Conservation (phyloP, 1,140 invertebrate species). For the Calosoma granatense region DNA sequence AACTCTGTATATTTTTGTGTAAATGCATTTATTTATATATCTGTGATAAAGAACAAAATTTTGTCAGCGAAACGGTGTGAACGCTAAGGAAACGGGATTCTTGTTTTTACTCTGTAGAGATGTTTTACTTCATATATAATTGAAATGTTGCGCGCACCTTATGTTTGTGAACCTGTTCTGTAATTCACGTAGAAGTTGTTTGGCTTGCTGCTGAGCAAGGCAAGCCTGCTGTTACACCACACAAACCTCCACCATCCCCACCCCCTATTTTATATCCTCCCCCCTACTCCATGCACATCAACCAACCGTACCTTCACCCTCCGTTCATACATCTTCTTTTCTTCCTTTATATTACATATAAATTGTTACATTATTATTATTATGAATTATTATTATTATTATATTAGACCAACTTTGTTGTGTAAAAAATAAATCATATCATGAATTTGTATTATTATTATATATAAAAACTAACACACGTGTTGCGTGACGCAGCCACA, state of each 20-base stretch:
- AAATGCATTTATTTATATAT: conserved; percentile 50
- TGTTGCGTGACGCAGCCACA: conserved; percentile 18
- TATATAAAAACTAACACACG: conserved; percentile 11
- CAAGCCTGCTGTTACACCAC: background rate
- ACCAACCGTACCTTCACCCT: too few relatives aligned
- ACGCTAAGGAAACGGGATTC: conserved; percentile 11
- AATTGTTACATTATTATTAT: conserved; percentile 21
- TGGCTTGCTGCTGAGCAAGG: background rate
- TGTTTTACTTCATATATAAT: too few relatives aligned
- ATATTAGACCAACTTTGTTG: conserved; percentile 28
- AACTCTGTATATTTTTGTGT: conserved; percentile 36
- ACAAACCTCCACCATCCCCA: background rate
- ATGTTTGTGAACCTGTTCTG: conserved; percentile 28
- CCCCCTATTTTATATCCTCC: background rate
- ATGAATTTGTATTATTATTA: conserved; percentile 28
- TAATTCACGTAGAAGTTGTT: conserved; percentile 16
- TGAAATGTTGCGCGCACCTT: conserved; percentile 24
- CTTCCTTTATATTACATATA: too few relatives aligned
- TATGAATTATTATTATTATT: conserved; percentile 15
- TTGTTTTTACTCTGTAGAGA: background rate
- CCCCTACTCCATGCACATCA: background rate
- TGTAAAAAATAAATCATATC: conserved; percentile 35
- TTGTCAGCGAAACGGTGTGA: conserved; percentile 21
- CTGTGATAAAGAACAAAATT: conserved; percentile 45
- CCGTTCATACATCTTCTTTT: background rate